Conservation (phyloP, 2,797 vertebrate genomes). For the Syngnathus acus region DNA sequence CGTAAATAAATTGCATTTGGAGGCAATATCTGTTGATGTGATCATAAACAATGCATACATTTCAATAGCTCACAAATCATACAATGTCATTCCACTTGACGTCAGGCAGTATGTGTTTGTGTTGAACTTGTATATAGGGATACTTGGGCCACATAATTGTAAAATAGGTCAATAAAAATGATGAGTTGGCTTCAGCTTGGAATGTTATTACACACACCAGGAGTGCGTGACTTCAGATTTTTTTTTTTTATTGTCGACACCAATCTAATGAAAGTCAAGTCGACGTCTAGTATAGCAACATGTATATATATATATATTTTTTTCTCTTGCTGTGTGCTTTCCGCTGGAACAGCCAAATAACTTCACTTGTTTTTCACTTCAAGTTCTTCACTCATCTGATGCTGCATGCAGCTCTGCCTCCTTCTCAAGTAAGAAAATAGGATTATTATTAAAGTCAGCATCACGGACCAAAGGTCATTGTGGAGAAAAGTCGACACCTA, state of each 20-base stretch:
- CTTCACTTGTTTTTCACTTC: too few species aligned
- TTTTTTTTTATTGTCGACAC: background rate
- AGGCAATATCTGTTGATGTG: background rate
- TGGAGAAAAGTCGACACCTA: background rate
- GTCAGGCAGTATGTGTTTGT: background rate
- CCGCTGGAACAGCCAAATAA: too few species aligned
- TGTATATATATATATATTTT: background rate
- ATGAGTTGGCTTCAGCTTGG: background rate
- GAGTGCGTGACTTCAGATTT: background rate
- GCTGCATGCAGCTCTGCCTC: background rate
- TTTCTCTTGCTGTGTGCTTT: too few species aligned
- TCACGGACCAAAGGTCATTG: background rate
- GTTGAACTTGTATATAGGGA: background rate
- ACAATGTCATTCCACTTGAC: background rate
- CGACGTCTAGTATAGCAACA: background rate
- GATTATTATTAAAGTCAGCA: background rate
- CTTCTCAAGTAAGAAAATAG: background rate
- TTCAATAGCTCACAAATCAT: background rate
- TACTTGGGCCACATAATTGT: background rate
- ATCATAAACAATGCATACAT: background rate
- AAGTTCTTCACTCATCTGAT: background rate
- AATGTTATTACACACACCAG: background rate
- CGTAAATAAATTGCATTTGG: background rate
- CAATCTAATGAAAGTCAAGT: background rate
- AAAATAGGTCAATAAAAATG: background rate